Percentiles rank a stretch among this genome's conserved stretches.
phyloP scores from a whole-genome alignment of 2,888 invertebrate species.

The Eustalomyia histrio region DNA sequence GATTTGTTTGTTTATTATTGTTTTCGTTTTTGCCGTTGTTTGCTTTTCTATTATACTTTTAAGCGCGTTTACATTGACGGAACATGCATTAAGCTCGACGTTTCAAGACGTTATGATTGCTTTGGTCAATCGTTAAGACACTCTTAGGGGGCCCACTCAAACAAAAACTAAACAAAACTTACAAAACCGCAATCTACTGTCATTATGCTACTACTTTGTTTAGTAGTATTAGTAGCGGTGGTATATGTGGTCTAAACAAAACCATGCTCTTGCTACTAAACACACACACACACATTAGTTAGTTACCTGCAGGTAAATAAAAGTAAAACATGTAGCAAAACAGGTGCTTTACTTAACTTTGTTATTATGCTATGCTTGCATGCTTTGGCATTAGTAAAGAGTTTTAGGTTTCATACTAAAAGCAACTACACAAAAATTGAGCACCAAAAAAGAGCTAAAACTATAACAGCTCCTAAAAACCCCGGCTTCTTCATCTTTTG shows the following conservation, averaged over 20 bases:
- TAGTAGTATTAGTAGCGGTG: neutral
- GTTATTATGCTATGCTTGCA: slow-evolving; percentile 29
- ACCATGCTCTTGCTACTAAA: neutral
- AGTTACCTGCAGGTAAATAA: slow-evolving; percentile 41
- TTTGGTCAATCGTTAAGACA: slow-evolving; percentile 57
- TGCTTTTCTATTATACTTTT: slow-evolving; percentile 30
- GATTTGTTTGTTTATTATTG: slow-evolving; percentile 2
- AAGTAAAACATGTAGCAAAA: slow-evolving; percentile 52
- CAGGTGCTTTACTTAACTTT: slow-evolving; percentile 48
- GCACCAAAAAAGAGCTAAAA: slow-evolving; percentile 32
- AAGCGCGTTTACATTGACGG: slow-evolving; percentile 53
- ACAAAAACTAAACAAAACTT: slow-evolving; percentile 28
- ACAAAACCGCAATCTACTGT: slow-evolving; percentile 50
- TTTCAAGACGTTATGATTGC: slow-evolving; percentile 73
- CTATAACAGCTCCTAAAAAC: slow-evolving; percentile 27
- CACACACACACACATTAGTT: slow-evolving; percentile 4
- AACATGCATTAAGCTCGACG: slow-evolving; percentile 75
- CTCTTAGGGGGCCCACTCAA: slow-evolving; percentile 45
- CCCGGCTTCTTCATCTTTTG: slow-evolving; percentile 1
- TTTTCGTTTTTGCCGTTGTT: slow-evolving; percentile 19
- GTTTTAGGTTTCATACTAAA: slow-evolving; percentile 55
- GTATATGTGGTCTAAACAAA: slow-evolving; percentile 18
- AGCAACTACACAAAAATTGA: slow-evolving; percentile 32
- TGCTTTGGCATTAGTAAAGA: slow-evolving; percentile 62
- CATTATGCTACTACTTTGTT: slow-evolving; percentile 4